Conservation (phyloP, 2,888 invertebrate species). For the Scaptomyza reducta region DNA sequence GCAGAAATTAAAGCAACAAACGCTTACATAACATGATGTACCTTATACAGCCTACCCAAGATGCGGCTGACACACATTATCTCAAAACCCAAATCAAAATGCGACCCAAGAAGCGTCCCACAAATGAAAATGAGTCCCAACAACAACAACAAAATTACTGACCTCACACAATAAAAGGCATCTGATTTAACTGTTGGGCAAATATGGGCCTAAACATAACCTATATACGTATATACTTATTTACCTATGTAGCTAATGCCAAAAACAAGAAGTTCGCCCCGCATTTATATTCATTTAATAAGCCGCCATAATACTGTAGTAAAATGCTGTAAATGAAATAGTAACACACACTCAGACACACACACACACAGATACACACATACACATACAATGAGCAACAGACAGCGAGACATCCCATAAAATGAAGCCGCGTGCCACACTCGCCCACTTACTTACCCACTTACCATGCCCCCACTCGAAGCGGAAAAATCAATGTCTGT, state of each 20-base stretch:
- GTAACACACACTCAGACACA: slow-evolving; percentile 45
- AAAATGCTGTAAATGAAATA: slow-evolving; percentile 80
- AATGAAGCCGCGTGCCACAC: slow-evolving; percentile 58
- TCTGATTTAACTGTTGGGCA: slow-evolving; percentile 2
- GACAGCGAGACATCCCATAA: slow-evolving; percentile 66
- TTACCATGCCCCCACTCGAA: background rate
- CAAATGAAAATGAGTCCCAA: slow-evolving; percentile 52
- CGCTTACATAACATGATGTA: slow-evolving; percentile 25
- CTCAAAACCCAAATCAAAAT: slow-evolving; percentile 67
- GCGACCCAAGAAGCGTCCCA: slow-evolving; percentile 53
- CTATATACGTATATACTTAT: slow-evolving; percentile 11
- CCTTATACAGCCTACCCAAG: slow-evolving; percentile 32
- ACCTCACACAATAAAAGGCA: slow-evolving; percentile 41
- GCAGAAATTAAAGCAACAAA: slow-evolving; percentile 32
- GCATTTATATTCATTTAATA: slow-evolving; percentile 79
- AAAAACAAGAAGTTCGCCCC: slow-evolving; percentile 24
- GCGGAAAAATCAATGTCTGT: slow-evolving; percentile 66
- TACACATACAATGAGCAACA: slow-evolving; percentile 19
- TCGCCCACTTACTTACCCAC: no score
- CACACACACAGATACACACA: slow-evolving; percentile 30
- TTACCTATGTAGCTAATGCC: slow-evolving; percentile 27
- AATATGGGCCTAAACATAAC: slow-evolving; percentile 11
- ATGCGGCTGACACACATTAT: slow-evolving; percentile 35
- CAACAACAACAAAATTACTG: slow-evolving; percentile 48
- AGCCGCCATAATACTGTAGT: slow-evolving; percentile 81